Conservation (phyloP, 2,888 invertebrate species). For the Drosophila maculinotata region DNA sequence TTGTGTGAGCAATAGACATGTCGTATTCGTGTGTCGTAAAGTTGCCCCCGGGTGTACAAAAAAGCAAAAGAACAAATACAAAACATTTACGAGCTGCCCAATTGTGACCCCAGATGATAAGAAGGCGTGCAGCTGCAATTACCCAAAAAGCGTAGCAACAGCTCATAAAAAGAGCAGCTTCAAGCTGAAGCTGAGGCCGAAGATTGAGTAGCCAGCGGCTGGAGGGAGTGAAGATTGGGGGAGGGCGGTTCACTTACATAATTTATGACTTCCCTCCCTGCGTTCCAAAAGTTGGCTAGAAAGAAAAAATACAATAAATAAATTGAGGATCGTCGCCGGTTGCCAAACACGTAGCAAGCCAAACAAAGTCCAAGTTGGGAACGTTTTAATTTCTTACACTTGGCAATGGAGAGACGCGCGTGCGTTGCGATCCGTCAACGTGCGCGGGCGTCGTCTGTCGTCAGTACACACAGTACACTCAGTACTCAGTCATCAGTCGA, state of each 20-base stretch:
- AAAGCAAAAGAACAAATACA: neutral
- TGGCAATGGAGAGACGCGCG: conserved; percentile 65
- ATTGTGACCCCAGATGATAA: conserved; percentile 49
- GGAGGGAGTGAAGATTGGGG: neutral
- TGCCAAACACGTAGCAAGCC: conserved; percentile 78
- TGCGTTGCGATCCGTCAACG: conserved; percentile 79
- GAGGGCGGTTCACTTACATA: conserved; percentile 64
- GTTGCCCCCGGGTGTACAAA: neutral
- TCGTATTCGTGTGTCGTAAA: conserved; percentile 29
- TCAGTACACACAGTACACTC: conserved; percentile 5
- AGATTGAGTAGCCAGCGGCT: conserved; percentile 8
- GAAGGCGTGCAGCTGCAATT: conserved; percentile 67
- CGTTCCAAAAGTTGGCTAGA: conserved; percentile 56
- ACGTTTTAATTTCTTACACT: conserved; percentile 81
- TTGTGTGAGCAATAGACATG: conserved; percentile 37
- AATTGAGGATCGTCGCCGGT: conserved; percentile 77
- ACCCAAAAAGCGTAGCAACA: conserved; percentile 27
- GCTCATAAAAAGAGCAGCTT: conserved; percentile 64
- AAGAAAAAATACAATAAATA: conserved; percentile 78
- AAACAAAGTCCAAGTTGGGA: conserved; percentile 79
- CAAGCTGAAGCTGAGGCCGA: no score
- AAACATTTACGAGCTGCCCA: conserved; percentile 54
- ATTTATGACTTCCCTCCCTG: conserved; percentile 77
- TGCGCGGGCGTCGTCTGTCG: conserved; percentile 66
- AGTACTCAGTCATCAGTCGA: conserved; percentile 32